A percentile compares a stretch with the other conserved stretches of the same genome.
These are phyloP conservation scores for Heliconius melpomene DNA, from an alignment of 1,140 invertebrate genomes.

Conservation along the genomic window DNA sequence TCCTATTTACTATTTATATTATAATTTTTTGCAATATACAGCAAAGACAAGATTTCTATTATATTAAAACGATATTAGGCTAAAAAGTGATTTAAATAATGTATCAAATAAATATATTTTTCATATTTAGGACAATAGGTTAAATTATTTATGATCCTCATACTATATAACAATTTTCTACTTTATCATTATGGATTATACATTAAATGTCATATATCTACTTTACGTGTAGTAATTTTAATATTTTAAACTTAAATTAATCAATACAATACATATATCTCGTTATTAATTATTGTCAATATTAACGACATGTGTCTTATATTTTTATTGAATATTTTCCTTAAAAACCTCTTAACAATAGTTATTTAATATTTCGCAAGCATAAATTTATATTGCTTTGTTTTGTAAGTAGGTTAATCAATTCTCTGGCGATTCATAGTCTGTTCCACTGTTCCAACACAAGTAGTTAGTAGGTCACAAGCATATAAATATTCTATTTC, in stretches of 20 bases:
- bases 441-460: background rate
- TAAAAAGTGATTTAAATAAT: no score
- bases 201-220: no score
- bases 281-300: background rate
- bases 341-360: background rate
- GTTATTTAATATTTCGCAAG: constrained; percentile 4
- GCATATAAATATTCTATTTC: constrained; percentile 4
- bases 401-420: background rate
- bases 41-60: no score
- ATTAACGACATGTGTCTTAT: background rate
- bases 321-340: no score
- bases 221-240: no score
- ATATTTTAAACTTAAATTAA: no score
- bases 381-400: background rate
- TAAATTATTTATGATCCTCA: no score
- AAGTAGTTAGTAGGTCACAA: background rate
- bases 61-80: no score
- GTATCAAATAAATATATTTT: background rate
- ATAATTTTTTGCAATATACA: no score
- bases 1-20: no score
- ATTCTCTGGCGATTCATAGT: background rate
- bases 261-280: background rate
- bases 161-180: no score
- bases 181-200: no score
- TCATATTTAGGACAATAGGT: background rate